Conservation (phyloP, 2,797 vertebrate species). For the Paramormyrops hopkinsi region DNA sequence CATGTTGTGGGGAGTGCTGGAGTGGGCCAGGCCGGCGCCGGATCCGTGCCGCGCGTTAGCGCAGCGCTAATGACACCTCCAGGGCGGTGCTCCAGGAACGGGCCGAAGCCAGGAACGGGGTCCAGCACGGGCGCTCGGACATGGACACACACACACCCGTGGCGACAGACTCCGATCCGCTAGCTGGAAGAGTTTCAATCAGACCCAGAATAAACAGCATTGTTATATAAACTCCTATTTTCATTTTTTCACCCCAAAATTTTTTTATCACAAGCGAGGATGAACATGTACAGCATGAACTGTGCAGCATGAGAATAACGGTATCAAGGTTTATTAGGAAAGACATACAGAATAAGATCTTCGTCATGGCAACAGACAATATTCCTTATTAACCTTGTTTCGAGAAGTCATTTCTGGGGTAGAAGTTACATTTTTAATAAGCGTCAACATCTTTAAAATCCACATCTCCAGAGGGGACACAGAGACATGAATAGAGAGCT, state of each 20-base stretch:
- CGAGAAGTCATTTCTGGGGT: background rate
- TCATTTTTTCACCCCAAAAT: background rate
- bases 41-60: background rate
- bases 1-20: background rate
- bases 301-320: background rate
- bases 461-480: background rate
- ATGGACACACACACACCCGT: background rate
- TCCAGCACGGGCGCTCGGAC: background rate
- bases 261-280: background rate
- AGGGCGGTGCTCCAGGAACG: background rate
- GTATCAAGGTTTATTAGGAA: background rate
- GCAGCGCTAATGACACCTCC: conserved; percentile 11
- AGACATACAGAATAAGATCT: background rate
- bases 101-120: background rate
- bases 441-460: conserved; percentile 2
- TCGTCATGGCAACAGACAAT: conserved; percentile 7
- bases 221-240: background rate
- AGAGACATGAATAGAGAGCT: background rate
- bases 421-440: conserved; percentile 3
- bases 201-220: background rate
- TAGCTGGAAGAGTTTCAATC: background rate
- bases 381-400: background rate
- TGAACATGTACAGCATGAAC: background rate
- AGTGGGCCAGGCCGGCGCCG: background rate
- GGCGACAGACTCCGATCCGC: background rate